Conservation (phyloP, 2,113 vertebrate genomes). For the Callopanchax toddi region DNA sequence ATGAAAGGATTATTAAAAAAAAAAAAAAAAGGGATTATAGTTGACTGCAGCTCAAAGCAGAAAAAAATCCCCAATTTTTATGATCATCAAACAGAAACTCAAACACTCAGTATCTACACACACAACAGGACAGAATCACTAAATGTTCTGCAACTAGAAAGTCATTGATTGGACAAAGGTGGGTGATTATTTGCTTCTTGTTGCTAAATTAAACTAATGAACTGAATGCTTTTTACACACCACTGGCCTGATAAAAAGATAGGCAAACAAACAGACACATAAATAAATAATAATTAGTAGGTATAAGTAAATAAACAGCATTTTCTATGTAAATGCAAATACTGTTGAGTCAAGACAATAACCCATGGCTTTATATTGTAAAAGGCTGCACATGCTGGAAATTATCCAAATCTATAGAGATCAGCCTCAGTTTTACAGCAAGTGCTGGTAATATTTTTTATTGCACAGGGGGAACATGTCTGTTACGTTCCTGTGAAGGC, state of each 20-base stretch:
- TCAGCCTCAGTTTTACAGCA: not conserved
- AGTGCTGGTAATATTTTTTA: not conserved
- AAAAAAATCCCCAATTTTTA: constrained; percentile 5
- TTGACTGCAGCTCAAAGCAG: no score
- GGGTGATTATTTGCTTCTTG: constrained; percentile 44
- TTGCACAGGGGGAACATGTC: not conserved
- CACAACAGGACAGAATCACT: constrained; percentile 7
- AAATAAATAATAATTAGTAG: no score
- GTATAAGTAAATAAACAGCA: no score
- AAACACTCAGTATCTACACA: no score
- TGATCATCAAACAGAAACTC: not conserved
- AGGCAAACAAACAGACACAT: not conserved
- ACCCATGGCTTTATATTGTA: no score
- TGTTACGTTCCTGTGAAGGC: not conserved
- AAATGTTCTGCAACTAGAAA: constrained; percentile 36
- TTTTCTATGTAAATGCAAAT: no score
- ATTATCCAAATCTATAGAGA: constrained; percentile 5
- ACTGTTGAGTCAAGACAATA: no score
- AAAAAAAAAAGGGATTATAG: no score
- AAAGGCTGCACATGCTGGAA: no score
- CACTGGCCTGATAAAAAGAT: constrained; percentile 10
- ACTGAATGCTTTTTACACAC: constrained; percentile 21
- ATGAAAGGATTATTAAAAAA: no score
- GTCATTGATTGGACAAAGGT: constrained; percentile 40
- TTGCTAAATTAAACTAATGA: constrained; percentile 3